Base-by-base conservation (phyloP, 2,797 vertebrate species). In the Danio tinwini region DNA sequence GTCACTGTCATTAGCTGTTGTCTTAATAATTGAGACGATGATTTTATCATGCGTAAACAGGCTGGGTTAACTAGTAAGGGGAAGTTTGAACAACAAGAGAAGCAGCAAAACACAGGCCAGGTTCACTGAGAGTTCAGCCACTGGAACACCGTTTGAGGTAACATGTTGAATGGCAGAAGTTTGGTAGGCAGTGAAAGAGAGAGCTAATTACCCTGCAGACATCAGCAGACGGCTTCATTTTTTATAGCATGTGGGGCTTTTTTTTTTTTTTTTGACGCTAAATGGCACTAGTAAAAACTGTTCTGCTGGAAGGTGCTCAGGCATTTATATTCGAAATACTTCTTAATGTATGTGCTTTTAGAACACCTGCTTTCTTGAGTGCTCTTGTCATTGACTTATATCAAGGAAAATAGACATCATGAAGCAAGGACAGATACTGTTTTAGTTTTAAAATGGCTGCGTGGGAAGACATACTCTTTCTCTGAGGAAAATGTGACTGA, bases 171-270 rank as follows among this genome's bases (percentile, higher is more conserved):
- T 53, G 65, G 39, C 58, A 81, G 55, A 50, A 21, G 67, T 83
- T 77, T 42, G 74, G 16, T 39, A 58, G 72, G 7, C 61, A 80
- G 81, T 50, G 42, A 65, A 76, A 82, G 85, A 78, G 58, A 83
- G 67, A 83, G 82, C 74, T 29, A 45, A 56, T 62, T 39, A 76
- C 75, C 88, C 67, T 76, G 75, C 74, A 76, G 87, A 85, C 77
- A 87, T 89, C 83, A 87, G 82, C 65, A 81, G 72, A 39, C 81
- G 63, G 21, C 45, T 29, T 52, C 1, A 16, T 29, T 44, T 56
- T 52, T 77, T 65, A 52, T 52, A 42, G 8, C 14, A 6, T 29
- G 29, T 29, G 29, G 29, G 29, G 29, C 29, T 29, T 29, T 29
- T 29, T 56, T 55, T 29, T 56, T 55, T 16, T 29, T 56, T 71